Evolutionary conservation across 2,797 vertebrate species (phyloP), one percentile per base, ranked within the genome.

Genomic region (Ispidina picta): DNA sequence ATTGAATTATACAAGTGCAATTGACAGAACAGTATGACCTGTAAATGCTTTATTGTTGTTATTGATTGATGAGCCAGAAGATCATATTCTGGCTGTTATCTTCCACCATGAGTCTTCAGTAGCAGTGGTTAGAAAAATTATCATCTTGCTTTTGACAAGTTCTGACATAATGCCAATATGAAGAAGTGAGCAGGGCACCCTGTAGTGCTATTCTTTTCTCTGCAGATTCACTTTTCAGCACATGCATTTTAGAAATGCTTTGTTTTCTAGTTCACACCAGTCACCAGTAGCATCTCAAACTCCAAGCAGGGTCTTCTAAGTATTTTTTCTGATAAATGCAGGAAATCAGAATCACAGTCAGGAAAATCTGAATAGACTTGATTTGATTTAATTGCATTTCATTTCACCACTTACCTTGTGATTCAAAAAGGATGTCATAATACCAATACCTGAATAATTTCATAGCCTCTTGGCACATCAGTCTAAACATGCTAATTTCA

Each of bases 101-200:
- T 95, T 92, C 59, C 56, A 70, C n/a, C 37, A 29, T 9, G 31
- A 88, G 41, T 64, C 54, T 85, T 65, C 64, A 52, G 49, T 28
- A 23, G 28, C 76, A 86, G 26, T 49, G 56, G 59, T 76, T 68
- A 68, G 85, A 95, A 94, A 94, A 95, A 96, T 29, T 2, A 89
- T 84, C 7, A 60, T 93, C 94, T 93, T 79, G 12, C 44, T 89
- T 92, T 75, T 92, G 85, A 94, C 68, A 76, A 76, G 74, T 79
- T 79, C 37, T 95, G 94, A 93, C 87, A 88, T 39, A 93, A 85
- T 0, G 0, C 90, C 94, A 94, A 91, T 94, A 94, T 82, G 60
- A 92, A 31, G 79, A 83, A 93, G 39, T 35, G 60, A 75, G 58
- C 56, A 74, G 21, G 80, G 64, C 64, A 68, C 60, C 56, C 64